Evolutionary conservation across 2,888 invertebrate genomes (phyloP).

Genomic region (Bombylius major): DNA sequence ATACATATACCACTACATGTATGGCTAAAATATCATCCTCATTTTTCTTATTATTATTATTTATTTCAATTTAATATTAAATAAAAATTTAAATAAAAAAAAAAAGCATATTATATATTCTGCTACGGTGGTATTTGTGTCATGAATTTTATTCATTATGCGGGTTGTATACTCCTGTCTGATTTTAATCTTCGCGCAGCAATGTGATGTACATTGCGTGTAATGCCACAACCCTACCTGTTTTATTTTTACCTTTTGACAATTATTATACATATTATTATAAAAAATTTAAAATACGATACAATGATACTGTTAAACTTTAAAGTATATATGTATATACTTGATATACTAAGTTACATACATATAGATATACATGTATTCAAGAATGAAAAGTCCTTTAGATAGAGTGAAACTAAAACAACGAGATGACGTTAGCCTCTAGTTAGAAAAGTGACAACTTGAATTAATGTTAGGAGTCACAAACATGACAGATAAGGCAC

Average conservation of each 20-base stretch:
- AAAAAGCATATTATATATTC: background rate
- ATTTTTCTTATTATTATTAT: too few species aligned
- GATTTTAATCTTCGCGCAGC: background rate
- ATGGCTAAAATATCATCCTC: too few species aligned
- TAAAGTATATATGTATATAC: background rate
- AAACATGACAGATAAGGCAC: conserved; percentile 7
- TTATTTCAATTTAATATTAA: too few species aligned
- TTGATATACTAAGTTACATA: background rate
- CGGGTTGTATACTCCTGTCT: background rate
- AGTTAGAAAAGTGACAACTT: conserved; percentile 9
- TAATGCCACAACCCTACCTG: conserved; percentile 2
- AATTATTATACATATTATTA: too few species aligned
- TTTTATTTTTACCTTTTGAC: background rate
- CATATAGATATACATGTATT: background rate
- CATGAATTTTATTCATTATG: background rate
- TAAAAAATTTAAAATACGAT: too few species aligned
- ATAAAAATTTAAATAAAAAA: too few species aligned
- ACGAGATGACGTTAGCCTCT: background rate
- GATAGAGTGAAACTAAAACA: background rate
- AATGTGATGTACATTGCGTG: background rate
- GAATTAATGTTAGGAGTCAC: conserved; percentile 12
- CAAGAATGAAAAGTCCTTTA: conserved; percentile 2
- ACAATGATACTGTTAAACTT: too few species aligned
- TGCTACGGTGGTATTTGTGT: conserved; percentile 5
- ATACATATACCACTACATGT: too few species aligned